Percentiles rank a stretch among this genome's conserved stretches.
These are phyloP conservation scores for Athalia rosae DNA, from an alignment of 2,888 invertebrate genomes.

Conservation along the genomic window DNA sequence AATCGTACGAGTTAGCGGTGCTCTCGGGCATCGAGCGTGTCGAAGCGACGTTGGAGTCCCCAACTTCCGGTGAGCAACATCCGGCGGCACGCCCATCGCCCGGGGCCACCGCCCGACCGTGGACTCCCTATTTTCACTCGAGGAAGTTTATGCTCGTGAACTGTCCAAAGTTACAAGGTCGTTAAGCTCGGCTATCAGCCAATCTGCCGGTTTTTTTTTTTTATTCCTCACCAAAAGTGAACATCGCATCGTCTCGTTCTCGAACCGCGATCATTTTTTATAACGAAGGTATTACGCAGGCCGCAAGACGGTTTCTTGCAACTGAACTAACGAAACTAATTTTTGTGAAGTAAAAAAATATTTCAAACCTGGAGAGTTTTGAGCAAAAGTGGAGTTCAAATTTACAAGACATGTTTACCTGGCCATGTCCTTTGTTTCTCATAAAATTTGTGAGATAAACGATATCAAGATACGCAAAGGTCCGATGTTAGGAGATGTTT, in stretches of 20 bases:
- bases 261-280: too few relatives aligned
- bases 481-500: too few relatives aligned
- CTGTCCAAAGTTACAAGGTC: conserved; percentile 25
- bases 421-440: too few relatives aligned
- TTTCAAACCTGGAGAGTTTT: too few relatives aligned
- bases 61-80: conserved; percentile 72
- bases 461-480: too few relatives aligned
- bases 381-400: too few relatives aligned
- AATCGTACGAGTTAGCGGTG: conserved; percentile 45
- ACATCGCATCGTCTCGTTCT: background rate
- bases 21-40: conserved; percentile 67
- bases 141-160: background rate
- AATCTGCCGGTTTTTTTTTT: background rate
- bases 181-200: background rate
- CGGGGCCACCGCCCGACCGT: conserved; percentile 44
- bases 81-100: conserved; percentile 70
- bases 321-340: too few relatives aligned
- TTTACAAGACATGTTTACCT: too few relatives aligned
- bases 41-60: conserved; percentile 68
- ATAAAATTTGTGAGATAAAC: too few relatives aligned
- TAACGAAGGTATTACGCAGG: too few relatives aligned
- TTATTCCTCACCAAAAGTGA: background rate
- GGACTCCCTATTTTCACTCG: conserved; percentile 5
- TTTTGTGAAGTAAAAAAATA: too few relatives aligned
- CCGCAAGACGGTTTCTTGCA: too few relatives aligned